These are phyloP conservation scores for Nyctibius grandis DNA, from an alignment of 2,797 vertebrate species.

Conservation along the genomic window DNA sequence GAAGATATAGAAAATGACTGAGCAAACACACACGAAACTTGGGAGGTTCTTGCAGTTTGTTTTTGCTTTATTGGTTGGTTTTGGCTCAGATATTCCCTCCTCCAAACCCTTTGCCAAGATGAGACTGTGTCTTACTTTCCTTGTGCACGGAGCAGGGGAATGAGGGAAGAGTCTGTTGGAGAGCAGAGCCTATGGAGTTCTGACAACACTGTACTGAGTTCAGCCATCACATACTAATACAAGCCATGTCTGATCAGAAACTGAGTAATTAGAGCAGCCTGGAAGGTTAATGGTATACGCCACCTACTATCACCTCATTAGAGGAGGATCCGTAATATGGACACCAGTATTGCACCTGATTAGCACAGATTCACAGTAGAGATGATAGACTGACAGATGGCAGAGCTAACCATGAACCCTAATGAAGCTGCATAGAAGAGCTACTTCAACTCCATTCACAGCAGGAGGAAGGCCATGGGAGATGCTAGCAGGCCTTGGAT, in stretches of 20 bases:
- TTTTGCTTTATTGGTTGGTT: background rate
- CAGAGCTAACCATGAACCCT: background rate
- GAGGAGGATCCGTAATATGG: background rate
- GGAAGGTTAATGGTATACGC: slow-evolving; percentile 31
- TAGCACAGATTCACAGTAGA: background rate
- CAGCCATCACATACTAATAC: background rate
- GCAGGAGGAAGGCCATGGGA: background rate
- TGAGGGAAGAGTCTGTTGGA: background rate
- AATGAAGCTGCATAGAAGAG: background rate
- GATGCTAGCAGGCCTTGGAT: background rate
- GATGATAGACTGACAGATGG: background rate
- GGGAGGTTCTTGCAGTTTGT: background rate
- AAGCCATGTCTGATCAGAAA: slow-evolving; percentile 29
- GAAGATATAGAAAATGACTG: background rate
- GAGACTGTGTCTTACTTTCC: background rate
- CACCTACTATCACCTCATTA: slow-evolving; percentile 44
- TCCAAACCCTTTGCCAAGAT: background rate
- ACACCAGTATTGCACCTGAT: background rate
- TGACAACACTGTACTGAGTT: background rate
- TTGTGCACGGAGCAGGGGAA: background rate
- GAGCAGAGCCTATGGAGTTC: background rate
- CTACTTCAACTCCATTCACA: background rate
- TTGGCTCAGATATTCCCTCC: background rate
- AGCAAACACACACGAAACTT: background rate
- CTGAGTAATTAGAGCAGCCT: slow-evolving; percentile 33